A percentile compares a stretch with the other conserved stretches of the same genome.
Evolutionary conservation across 2,888 invertebrate species (phyloP).

Genomic region (Meteorus cinctellus): DNA sequence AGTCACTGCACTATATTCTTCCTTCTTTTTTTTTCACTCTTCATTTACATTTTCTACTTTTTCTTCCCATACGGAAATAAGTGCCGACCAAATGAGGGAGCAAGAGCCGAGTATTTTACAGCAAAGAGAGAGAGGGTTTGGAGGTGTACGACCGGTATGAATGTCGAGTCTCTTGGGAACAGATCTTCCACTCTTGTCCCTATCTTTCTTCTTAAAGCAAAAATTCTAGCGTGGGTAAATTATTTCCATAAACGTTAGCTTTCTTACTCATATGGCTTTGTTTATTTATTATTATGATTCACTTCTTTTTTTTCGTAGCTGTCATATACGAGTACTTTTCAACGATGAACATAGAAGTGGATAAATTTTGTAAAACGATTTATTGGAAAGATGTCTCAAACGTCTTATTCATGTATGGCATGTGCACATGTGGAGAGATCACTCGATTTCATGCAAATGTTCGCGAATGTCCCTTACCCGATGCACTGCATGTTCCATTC

Average conservation of each 20-base stretch:
- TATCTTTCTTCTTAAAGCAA: background rate
- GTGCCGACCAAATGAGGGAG: constrained; percentile 19
- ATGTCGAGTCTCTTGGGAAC: constrained; percentile 24
- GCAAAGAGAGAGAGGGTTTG: background rate
- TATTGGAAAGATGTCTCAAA: constrained; percentile 37
- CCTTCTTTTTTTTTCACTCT: background rate
- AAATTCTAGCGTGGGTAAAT: constrained; percentile 31
- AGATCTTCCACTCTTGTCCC: constrained; percentile 6
- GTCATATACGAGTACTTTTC: background rate
- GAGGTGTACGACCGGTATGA: constrained; percentile 3
- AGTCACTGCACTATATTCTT: background rate
- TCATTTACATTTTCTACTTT: background rate
- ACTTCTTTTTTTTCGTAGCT: background rate
- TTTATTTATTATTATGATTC: constrained; percentile 12
- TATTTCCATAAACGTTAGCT: constrained; percentile 10
- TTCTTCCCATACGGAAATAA: constrained; percentile 16
- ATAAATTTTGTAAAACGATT: constrained; percentile 31
- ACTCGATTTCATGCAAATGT: constrained; percentile 43
- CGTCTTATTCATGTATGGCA: constrained; percentile 28
- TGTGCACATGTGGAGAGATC: constrained; percentile 3
- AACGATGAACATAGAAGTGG: background rate
- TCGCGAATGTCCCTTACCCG: background rate
- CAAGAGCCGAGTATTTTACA: constrained; percentile 15
- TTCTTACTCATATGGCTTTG: constrained; percentile 3
- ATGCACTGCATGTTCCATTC: constrained; percentile 6